These are phyloP conservation scores for Eurois occulta DNA, from an alignment of 2,888 invertebrate genomes.

Conservation along the genomic window DNA sequence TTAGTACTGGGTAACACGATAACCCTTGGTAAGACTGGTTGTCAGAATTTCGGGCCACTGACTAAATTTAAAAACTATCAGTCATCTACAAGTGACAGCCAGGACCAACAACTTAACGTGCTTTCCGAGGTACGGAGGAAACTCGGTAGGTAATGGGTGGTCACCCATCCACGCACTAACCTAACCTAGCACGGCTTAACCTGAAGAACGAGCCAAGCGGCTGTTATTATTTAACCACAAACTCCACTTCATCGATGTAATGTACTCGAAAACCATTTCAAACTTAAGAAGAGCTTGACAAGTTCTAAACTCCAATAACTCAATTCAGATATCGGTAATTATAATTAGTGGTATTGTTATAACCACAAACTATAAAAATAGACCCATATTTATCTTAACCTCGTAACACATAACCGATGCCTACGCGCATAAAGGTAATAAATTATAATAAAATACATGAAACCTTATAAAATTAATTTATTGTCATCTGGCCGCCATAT, in stretches of 20 bases:
- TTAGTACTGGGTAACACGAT: too few relatives aligned
- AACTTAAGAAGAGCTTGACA: not conserved
- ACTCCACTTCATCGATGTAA: not conserved
- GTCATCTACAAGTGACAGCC: too few relatives aligned
- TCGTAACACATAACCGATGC: slow-evolving; percentile 34
- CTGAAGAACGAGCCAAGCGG: too few relatives aligned
- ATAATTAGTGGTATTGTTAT: not conserved
- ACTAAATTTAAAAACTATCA: too few relatives aligned
- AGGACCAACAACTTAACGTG: too few relatives aligned
- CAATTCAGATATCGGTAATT: not conserved
- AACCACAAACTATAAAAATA: slow-evolving; percentile 22
- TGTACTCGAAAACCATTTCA: not conserved
- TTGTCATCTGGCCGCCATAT: slow-evolving; percentile 32
- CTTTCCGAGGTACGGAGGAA: too few relatives aligned
- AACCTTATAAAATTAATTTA: slow-evolving; percentile 41
- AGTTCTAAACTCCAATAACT: not conserved
- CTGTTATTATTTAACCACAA: too few relatives aligned
- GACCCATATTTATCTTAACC: slow-evolving; percentile 22
- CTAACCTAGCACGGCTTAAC: too few relatives aligned
- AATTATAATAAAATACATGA: slow-evolving; percentile 41
- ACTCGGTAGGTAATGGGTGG: too few relatives aligned
- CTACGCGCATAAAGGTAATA: slow-evolving; percentile 20
- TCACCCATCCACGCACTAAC: too few relatives aligned
- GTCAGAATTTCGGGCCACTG: too few relatives aligned
- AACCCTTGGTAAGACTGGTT: too few relatives aligned